Percentiles rank a stretch among this genome's conserved stretches.
These are phyloP conservation scores for Trematomus loennbergii DNA, from an alignment of 2,113 vertebrate species.

Conservation along the genomic window DNA sequence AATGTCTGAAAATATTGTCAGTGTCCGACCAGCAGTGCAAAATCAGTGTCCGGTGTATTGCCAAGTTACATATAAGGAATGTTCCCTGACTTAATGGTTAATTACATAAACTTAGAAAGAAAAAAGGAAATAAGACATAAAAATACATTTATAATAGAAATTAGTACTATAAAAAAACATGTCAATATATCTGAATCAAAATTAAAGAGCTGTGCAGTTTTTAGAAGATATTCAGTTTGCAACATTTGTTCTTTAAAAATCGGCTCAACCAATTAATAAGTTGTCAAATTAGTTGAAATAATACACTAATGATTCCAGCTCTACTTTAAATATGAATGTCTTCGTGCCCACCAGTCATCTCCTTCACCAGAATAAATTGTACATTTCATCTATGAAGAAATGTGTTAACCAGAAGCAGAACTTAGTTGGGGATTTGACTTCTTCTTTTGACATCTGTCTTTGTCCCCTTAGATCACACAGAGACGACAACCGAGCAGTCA, in stretches of 20 bases:
- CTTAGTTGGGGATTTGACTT: background rate
- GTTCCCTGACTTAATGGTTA: no score
- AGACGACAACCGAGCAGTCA: constrained; percentile 51
- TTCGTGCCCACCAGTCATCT: background rate
- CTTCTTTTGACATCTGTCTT: constrained; percentile 20
- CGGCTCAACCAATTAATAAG: background rate
- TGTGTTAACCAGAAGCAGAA: background rate
- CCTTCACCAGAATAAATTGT: background rate
- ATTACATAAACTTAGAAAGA: no score
- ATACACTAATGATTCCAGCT: background rate
- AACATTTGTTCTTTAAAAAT: background rate
- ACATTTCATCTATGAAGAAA: background rate
- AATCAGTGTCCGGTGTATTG: background rate
- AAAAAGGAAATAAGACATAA: no score
- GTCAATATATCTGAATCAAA: no score
- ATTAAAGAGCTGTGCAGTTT: background rate
- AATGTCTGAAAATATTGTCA: background rate
- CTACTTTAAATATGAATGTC: background rate
- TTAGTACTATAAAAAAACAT: no score
- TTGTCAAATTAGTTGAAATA: background rate
- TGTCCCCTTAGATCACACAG: constrained; percentile 73
- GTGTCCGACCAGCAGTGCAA: background rate
- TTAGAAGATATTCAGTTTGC: background rate
- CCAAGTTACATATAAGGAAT: no score
- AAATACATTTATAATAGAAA: no score